phyloP scores from a whole-genome alignment of 2,113 vertebrate species.

The Zosterops japonicus region DNA sequence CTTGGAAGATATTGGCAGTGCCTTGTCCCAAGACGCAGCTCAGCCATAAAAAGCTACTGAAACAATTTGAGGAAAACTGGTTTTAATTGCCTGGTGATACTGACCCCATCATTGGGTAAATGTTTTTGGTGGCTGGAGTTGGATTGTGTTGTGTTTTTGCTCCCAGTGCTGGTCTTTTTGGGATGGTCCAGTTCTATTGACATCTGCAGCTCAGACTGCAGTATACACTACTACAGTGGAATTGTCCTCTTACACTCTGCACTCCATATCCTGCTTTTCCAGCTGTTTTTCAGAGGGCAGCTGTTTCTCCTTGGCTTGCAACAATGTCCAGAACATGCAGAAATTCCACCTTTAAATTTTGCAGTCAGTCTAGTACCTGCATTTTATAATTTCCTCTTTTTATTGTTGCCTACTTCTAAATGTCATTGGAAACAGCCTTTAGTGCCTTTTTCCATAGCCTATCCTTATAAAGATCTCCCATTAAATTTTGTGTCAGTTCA shows the following conservation, averaged over 20 bases:
- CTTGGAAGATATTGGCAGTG: background rate
- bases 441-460: background rate
- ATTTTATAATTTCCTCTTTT: background rate
- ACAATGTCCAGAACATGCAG: background rate
- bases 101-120: fast-evolving
- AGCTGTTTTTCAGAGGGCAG: background rate
- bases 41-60: background rate
- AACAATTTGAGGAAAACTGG: background rate
- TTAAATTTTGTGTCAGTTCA: constrained; percentile 32
- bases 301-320: background rate
- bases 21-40: background rate
- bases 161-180: background rate
- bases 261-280: background rate
- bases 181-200: background rate
- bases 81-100: background rate
- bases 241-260: background rate
- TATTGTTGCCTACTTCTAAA: background rate
- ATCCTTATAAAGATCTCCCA: background rate
- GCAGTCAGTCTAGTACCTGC: background rate
- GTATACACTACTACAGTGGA: background rate
- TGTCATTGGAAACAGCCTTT: background rate
- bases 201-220: background rate
- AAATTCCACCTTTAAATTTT: background rate
- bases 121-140: background rate
- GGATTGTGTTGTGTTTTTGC: background rate